A percentile compares a stretch with the other conserved stretches of the same genome.
Evolutionary conservation across 2,113 vertebrate species (phyloP).

Genomic region (Aix galericulata): DNA sequence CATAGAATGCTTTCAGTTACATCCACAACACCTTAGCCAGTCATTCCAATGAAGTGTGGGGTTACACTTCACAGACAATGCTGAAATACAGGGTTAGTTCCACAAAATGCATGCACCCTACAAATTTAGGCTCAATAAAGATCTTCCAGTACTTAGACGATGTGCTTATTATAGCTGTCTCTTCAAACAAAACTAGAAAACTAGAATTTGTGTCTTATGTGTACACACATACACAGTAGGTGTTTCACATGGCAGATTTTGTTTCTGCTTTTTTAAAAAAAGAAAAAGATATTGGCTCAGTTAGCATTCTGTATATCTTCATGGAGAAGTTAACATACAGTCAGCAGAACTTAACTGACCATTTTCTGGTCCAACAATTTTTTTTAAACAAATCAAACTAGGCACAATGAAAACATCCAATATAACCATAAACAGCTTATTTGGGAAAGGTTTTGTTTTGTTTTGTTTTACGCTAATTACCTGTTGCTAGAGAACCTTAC

Average conservation of each 20-base stretch:
- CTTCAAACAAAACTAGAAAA: background rate
- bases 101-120: background rate
- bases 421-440: background rate
- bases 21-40: background rate
- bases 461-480: background rate
- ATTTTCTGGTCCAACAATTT: background rate
- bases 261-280: background rate
- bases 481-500: background rate
- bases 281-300: background rate
- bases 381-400: background rate
- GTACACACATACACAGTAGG: background rate
- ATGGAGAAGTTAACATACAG: background rate
- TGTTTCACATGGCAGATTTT: background rate
- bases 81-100: background rate
- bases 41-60: rapidly evolving
- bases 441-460: background rate
- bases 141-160: background rate
- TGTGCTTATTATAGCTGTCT: background rate
- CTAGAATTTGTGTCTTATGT: background rate
- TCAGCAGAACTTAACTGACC: background rate
- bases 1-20: background rate
- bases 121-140: background rate
- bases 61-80: background rate
- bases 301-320: background rate
- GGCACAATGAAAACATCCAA: background rate